Evolutionary conservation across 2,113 vertebrate species (phyloP).

Genomic region (Promerops cafer): DNA sequence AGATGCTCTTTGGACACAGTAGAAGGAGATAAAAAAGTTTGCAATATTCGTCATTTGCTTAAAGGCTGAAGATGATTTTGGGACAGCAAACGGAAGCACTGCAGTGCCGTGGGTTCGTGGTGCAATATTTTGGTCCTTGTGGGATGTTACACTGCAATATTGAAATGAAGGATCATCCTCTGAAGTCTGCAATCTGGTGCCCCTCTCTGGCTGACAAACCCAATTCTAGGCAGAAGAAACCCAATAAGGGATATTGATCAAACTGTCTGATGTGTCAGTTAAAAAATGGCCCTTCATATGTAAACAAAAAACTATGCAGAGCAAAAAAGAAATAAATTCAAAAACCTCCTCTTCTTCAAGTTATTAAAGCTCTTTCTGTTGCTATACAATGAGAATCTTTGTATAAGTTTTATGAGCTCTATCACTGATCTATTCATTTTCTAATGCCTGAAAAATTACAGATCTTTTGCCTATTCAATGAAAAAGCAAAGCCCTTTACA

Average conservation of each 20-base stretch:
- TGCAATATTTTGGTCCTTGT: neutral
- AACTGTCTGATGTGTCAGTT: neutral
- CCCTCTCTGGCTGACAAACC: constrained; percentile 12
- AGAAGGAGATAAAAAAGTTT: neutral
- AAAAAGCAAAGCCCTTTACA: constrained; percentile 16
- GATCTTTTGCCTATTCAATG: neutral
- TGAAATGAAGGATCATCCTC: neutral
- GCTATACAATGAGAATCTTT: neutral
- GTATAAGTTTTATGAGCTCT: neutral
- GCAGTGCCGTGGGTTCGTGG: neutral
- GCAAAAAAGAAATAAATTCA: neutral
- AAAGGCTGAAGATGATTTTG: neutral
- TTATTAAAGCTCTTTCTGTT: neutral
- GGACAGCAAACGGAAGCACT: neutral
- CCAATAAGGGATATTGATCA: neutral
- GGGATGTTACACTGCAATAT: neutral
- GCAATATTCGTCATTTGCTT: neutral
- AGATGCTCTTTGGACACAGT: neutral
- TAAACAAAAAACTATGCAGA: neutral
- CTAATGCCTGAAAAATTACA: constrained; percentile 10
- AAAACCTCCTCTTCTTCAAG: neutral
- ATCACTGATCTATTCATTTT: neutral
- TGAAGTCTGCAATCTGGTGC: constrained; percentile 19
- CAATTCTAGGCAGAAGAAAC: neutral
- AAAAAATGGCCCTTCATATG: neutral